A percentile compares a stretch with the other conserved stretches of the same genome.
Evolutionary conservation across 2,888 invertebrate genomes (phyloP).

Genomic region (Leucoptera coffeella): DNA sequence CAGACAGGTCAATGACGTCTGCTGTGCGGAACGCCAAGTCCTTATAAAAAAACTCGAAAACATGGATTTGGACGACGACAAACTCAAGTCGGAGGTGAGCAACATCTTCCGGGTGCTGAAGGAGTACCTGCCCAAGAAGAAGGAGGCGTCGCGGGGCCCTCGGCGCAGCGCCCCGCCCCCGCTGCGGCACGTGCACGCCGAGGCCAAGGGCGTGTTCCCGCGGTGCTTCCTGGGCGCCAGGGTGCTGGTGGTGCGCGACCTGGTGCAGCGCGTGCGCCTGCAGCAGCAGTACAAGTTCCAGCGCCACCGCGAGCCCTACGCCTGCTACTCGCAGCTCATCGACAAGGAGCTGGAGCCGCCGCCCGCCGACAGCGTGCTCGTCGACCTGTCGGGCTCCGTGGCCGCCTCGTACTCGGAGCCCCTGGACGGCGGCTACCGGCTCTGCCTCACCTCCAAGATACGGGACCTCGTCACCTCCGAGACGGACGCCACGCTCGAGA

Average conservation of each 20-base stretch:
- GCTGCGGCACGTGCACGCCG: slow-evolving; percentile 29
- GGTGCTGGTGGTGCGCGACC: slow-evolving; percentile 23
- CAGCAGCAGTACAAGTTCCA: slow-evolving; percentile 38
- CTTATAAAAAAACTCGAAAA: slow-evolving; percentile 11
- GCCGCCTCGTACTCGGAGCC: slow-evolving; percentile 29
- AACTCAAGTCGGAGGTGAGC: slow-evolving; percentile 29
- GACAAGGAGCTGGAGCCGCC: slow-evolving; percentile 29
- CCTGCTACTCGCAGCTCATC: slow-evolving; percentile 22
- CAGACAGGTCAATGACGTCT: slow-evolving; percentile 36
- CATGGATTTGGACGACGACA: slow-evolving; percentile 34
- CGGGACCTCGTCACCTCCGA: slow-evolving; percentile 34
- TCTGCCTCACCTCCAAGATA: slow-evolving; percentile 31
- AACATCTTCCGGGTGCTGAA: slow-evolving; percentile 27
- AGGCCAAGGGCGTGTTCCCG: slow-evolving; percentile 37
- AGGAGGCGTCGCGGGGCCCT: slow-evolving; percentile 16
- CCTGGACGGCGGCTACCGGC: slow-evolving; percentile 20
- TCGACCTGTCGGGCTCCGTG: slow-evolving; percentile 31
- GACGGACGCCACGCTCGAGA: slow-evolving; percentile 30
- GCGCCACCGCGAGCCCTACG: slow-evolving; percentile 25
- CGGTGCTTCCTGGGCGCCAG: slow-evolving; percentile 35
- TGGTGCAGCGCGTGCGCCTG: slow-evolving; percentile 30
- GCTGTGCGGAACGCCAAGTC: slow-evolving; percentile 19
- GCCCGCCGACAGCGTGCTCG: slow-evolving; percentile 20
- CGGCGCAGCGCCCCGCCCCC: too few species aligned
- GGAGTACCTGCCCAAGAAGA: slow-evolving; percentile 31